Percentiles rank a stretch among this genome's conserved stretches.
Evolutionary conservation across 2,113 vertebrate species (phyloP).

Genomic region (Acrocephalus arundinaceus): DNA sequence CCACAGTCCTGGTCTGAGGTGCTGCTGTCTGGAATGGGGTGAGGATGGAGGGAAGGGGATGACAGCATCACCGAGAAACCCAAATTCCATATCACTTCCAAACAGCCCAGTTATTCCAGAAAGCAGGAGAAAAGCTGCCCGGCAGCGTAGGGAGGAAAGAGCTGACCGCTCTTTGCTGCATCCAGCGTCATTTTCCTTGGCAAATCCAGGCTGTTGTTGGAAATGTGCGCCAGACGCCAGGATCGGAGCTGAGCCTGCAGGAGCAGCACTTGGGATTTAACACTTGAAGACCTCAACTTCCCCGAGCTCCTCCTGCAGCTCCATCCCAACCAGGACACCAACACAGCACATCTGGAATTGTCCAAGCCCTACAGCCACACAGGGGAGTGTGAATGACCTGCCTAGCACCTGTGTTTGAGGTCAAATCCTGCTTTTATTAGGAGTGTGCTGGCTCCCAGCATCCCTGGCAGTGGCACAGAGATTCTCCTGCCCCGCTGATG

Average conservation of each 20-base stretch:
- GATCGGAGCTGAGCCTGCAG: not conserved
- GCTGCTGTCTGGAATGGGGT: fast-evolving
- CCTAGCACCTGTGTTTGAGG: not conserved
- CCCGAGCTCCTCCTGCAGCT: not conserved
- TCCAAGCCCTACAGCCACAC: not conserved
- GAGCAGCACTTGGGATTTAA: slow-evolving; percentile 11
- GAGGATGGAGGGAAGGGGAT: not conserved
- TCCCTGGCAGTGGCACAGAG: not conserved
- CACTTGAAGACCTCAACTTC: slow-evolving; percentile 20
- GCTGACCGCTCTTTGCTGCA: slow-evolving; percentile 17
- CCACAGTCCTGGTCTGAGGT: fast-evolving
- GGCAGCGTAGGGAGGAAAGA: not conserved
- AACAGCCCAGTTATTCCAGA: fast-evolving
- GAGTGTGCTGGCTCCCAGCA: not conserved
- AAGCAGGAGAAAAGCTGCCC: not conserved
- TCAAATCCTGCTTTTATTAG: not conserved
- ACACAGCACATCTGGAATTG: not conserved
- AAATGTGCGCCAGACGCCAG: not conserved
- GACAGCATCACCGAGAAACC: not conserved
- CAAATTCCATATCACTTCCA: fast-evolving
- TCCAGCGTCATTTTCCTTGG: slow-evolving; percentile 1
- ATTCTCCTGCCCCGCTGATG: not conserved
- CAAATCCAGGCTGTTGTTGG: not conserved
- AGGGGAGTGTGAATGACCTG: not conserved
- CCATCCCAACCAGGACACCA: not conserved